These are phyloP conservation scores for Ostrea denselamellosa DNA, from an alignment of 1,140 invertebrate genomes.

Conservation along the genomic window DNA sequence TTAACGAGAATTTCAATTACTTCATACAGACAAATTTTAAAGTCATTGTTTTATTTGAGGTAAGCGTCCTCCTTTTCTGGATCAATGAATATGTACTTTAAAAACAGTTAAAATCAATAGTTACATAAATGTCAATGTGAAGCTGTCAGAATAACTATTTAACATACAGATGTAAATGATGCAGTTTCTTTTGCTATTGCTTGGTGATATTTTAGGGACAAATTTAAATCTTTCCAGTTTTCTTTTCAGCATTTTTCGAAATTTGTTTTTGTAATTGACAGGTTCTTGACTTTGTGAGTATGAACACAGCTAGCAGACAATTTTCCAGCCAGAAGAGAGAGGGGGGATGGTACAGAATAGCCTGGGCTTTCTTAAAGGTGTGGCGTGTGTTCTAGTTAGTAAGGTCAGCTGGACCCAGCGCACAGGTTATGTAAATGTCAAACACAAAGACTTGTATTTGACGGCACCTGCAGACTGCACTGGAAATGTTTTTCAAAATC, in stretches of 20 bases:
- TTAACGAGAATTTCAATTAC: constrained; percentile 82
- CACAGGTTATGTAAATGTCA: too few relatives aligned
- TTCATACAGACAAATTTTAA: constrained; percentile 80
- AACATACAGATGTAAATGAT: too few relatives aligned
- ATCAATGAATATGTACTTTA: not conserved
- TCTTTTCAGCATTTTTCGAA: not conserved
- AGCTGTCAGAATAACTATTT: too few relatives aligned
- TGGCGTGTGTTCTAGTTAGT: too few relatives aligned
- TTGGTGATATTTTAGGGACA: not conserved
- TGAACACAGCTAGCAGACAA: constrained; percentile 70
- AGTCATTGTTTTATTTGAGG: constrained; percentile 84
- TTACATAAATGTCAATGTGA: too few relatives aligned
- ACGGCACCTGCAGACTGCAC: too few relatives aligned
- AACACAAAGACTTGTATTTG: too few relatives aligned
- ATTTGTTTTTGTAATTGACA: constrained; percentile 54
- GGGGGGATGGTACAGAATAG: constrained; percentile 83
- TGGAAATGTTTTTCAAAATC: too few relatives aligned
- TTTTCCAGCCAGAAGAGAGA: constrained; percentile 67
- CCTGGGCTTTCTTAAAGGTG: constrained; percentile 85
- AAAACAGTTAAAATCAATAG: not conserved
- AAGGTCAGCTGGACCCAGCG: too few relatives aligned
- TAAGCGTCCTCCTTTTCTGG: constrained; percentile 15
- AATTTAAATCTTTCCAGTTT: not conserved
- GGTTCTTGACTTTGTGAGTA: constrained; percentile 77
- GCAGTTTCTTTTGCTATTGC: not conserved